Conservation (phyloP, 2,888 invertebrate genomes). For the Phalangium opilio region DNA sequence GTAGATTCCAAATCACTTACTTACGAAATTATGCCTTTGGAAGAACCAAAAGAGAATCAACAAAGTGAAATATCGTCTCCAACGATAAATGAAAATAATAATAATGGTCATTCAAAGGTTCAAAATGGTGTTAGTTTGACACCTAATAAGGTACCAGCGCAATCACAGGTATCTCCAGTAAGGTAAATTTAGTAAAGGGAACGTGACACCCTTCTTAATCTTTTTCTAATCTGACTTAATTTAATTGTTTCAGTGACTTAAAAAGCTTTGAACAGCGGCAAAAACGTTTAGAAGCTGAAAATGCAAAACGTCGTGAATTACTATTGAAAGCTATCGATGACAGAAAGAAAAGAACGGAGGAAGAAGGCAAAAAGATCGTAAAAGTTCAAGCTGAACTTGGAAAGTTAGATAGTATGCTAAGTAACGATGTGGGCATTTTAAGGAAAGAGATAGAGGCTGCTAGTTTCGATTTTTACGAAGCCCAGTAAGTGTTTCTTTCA, state of each 20-base stretch:
- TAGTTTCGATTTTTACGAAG: conserved; percentile 51
- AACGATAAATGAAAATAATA: too few relatives aligned
- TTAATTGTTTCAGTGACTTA: neutral
- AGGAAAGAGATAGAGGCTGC: conserved; percentile 60
- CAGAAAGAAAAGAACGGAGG: conserved; percentile 55
- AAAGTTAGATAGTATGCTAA: conserved; percentile 39
- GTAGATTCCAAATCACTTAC: too few relatives aligned
- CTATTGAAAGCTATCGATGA: neutral
- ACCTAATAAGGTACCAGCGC: too few relatives aligned
- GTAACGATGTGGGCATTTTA: conserved; percentile 55
- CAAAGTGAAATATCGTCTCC: too few relatives aligned
- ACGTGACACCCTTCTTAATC: too few relatives aligned
- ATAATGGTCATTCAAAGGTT: too few relatives aligned
- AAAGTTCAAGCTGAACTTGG: conserved; percentile 35
- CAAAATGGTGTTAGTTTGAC: too few relatives aligned
- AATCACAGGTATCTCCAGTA: too few relatives aligned
- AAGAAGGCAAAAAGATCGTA: conserved; percentile 39
- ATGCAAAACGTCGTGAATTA: neutral
- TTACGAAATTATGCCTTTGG: too few relatives aligned
- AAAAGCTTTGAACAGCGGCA: neutral
- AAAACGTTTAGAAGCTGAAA: neutral
- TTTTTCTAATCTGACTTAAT: too few relatives aligned
- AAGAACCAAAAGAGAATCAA: too few relatives aligned
- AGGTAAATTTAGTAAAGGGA: too few relatives aligned
- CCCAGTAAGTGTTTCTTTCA: conserved; percentile 60